Evolutionary conservation across 2,797 vertebrate species (phyloP).

Genomic region (Megaceryle alcyon): DNA sequence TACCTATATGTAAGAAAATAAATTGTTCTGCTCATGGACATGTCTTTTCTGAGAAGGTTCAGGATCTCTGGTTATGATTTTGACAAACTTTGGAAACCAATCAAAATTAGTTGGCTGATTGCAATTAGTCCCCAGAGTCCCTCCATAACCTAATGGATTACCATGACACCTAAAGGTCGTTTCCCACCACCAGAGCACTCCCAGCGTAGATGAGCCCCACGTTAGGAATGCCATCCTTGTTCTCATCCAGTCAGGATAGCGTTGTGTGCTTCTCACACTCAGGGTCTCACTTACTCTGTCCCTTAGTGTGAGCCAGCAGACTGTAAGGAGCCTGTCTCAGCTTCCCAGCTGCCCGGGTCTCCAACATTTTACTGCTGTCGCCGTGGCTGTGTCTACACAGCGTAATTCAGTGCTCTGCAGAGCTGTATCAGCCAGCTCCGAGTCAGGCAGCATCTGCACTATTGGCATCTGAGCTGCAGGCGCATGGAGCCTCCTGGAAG

Average conservation of each 20-base stretch:
- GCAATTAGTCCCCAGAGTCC: neutral
- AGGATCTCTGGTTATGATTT: neutral
- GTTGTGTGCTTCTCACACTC: rapidly evolving
- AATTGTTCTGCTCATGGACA: neutral
- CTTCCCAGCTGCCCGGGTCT: neutral
- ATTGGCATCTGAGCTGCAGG: neutral
- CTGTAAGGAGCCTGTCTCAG: conserved; percentile 43
- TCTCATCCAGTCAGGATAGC: rapidly evolving
- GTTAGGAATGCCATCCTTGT: neutral
- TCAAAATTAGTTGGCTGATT: neutral
- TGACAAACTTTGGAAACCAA: neutral
- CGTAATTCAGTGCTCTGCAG: neutral
- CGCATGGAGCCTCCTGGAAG: neutral
- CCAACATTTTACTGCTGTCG: conserved; percentile 24
- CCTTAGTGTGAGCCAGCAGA: neutral
- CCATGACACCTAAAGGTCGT: neutral
- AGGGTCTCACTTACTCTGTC: neutral
- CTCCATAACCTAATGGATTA: neutral
- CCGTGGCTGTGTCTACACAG: neutral
- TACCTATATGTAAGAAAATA: neutral
- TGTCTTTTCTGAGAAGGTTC: neutral
- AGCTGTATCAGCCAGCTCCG: neutral
- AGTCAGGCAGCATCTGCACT: neutral
- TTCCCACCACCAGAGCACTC: neutral
- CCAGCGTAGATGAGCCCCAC: neutral